Percentiles rank a stretch among this genome's conserved stretches.
Evolutionary conservation across 2,113 vertebrate species (phyloP).

Genomic region (Cercocebus atys): DNA sequence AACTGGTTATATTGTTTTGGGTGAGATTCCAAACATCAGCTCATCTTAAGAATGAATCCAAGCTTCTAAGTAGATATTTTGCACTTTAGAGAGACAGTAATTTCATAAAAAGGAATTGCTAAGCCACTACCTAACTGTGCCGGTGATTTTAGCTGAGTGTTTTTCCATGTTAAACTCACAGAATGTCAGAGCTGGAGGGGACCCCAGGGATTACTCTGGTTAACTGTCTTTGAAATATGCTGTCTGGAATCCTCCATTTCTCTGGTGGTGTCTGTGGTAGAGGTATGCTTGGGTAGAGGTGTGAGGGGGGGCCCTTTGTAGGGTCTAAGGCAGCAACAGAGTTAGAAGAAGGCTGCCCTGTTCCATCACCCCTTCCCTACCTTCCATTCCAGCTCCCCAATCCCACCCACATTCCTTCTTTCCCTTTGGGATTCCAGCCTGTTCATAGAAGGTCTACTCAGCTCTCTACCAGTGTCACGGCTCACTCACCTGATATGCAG

Average conservation of each 20-base stretch:
- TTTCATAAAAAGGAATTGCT: conserved; percentile 58
- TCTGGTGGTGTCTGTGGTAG: neutral
- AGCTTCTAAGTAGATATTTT: conserved; percentile 36
- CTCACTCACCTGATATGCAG: neutral
- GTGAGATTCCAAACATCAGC: conserved; percentile 37
- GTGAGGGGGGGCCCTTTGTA: too few relatives aligned
- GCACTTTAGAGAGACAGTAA: conserved; percentile 35
- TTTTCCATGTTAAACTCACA: conserved; percentile 41
- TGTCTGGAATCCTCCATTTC: neutral
- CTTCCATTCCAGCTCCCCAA: neutral
- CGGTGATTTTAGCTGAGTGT: conserved; percentile 28
- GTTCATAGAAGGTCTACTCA: neutral
- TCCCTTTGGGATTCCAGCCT: neutral
- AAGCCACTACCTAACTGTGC: neutral
- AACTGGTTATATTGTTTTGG: neutral
- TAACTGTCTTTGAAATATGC: neutral
- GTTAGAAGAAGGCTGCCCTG: neutral
- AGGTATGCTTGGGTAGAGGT: neutral
- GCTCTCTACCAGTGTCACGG: neutral
- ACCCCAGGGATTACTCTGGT: neutral
- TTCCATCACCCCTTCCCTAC: rapidly evolving
- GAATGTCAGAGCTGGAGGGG: conserved; percentile 1
- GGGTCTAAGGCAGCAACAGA: neutral
- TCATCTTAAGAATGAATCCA: conserved; percentile 41
- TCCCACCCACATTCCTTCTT: neutral